A percentile compares a stretch with the other conserved stretches of the same genome.
These are phyloP conservation scores for Rhabdornis inornatus DNA, from an alignment of 2,113 vertebrate genomes.

Conservation along the genomic window DNA sequence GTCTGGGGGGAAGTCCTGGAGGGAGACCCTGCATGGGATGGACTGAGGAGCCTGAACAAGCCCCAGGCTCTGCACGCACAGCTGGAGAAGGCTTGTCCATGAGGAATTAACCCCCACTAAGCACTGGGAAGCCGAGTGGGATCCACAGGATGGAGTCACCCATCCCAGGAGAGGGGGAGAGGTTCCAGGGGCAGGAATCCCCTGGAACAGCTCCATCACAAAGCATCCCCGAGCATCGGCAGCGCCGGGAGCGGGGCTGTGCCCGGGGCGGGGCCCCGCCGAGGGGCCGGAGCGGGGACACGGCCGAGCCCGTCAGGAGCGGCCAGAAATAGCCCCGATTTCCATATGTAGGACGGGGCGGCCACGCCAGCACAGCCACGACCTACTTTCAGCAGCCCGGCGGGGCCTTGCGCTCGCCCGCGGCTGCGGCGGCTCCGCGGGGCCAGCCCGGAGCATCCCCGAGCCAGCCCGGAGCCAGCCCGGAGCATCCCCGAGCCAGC, in stretches of 20 bases:
- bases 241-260: background rate
- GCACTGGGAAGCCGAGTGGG: background rate
- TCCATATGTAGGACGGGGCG: constrained; percentile 33
- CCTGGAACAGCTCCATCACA: background rate
- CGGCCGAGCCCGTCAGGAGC: background rate
- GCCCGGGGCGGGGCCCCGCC: background rate
- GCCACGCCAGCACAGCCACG: background rate
- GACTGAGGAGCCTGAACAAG: background rate
- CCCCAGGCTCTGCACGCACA: fast-evolving
- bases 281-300: background rate
- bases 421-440: background rate
- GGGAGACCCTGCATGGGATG: background rate
- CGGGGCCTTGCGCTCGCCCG: fast-evolving
- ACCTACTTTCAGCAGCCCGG: background rate
- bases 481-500: background rate
- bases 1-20: background rate
- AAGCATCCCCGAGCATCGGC: fast-evolving
- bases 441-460: too few relatives aligned
- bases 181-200: too few relatives aligned
- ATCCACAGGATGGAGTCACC: background rate
- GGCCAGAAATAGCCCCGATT: constrained; percentile 12
- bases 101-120: background rate
- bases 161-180: fast-evolving
- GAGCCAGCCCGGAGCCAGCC: too few relatives aligned
- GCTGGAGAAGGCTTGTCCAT: background rate